phyloP scores from a whole-genome alignment of 1,140 invertebrate species.

The Linepithema humile region DNA sequence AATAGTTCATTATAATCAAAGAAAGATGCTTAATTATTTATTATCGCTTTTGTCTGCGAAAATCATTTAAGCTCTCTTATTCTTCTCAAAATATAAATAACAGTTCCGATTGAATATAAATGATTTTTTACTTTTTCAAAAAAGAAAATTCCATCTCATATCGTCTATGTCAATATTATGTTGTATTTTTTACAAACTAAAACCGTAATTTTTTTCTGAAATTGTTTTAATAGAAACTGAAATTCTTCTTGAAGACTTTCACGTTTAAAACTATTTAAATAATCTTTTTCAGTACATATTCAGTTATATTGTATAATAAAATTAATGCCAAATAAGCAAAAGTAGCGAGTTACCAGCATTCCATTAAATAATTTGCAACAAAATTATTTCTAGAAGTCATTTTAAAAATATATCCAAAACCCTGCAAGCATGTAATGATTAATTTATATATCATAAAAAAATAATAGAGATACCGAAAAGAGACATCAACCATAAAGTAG shows the following conservation, averaged over 20 bases:
- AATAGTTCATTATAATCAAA: neutral
- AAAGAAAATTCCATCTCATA: neutral
- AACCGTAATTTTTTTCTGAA: conserved; percentile 7
- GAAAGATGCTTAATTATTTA: neutral
- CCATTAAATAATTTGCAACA: neutral
- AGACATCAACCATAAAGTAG: no score
- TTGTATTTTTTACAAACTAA: conserved; percentile 13
- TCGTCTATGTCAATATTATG: neutral
- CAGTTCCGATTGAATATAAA: no score
- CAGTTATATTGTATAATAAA: neutral
- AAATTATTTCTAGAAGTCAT: neutral
- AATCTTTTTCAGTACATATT: neutral
- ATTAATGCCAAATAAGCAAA: neutral
- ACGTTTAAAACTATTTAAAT: conserved; percentile 7
- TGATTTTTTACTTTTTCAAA: neutral
- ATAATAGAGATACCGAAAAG: no score
- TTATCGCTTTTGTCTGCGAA: no score
- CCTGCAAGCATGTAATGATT: neutral
- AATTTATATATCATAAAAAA: neutral
- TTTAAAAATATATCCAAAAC: neutral
- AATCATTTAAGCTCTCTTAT: neutral
- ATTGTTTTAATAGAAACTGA: neutral
- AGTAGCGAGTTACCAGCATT: neutral
- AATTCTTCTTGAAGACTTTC: conserved; percentile 12
- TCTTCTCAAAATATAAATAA: neutral